phyloP scores from a whole-genome alignment of 2,888 invertebrate genomes.

The Scaptomyza polygonia region DNA sequence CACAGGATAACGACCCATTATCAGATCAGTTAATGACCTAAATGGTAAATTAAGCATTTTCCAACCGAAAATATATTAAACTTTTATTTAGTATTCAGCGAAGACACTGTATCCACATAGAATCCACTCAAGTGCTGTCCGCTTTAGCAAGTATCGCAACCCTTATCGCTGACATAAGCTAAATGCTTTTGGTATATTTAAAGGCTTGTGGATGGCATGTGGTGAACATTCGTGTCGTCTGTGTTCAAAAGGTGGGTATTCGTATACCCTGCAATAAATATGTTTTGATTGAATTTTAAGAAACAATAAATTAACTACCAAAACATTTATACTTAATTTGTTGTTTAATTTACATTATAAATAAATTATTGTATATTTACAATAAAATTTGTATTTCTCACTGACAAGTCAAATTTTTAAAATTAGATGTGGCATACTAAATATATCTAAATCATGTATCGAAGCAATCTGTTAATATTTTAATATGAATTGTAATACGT shows the following conservation, averaged over 20 bases:
- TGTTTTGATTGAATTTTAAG: too few species aligned
- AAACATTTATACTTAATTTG: too few species aligned
- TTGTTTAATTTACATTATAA: too few species aligned
- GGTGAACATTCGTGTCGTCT: neutral
- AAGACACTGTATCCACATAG: slow-evolving; percentile 12
- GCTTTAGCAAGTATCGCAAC: slow-evolving; percentile 28
- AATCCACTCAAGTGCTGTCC: slow-evolving; percentile 16
- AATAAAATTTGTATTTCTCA: too few species aligned
- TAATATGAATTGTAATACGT: neutral
- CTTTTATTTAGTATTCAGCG: slow-evolving; percentile 4
- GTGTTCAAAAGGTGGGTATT: neutral
- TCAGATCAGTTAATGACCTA: slow-evolving; percentile 33
- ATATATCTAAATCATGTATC: too few species aligned
- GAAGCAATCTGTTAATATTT: too few species aligned
- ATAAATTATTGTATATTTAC: too few species aligned
- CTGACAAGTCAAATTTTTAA: too few species aligned
- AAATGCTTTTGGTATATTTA: neutral
- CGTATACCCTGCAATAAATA: slow-evolving; percentile 4
- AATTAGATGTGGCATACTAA: too few species aligned
- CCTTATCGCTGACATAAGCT: slow-evolving; percentile 13
- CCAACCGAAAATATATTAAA: slow-evolving; percentile 10
- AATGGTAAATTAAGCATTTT: slow-evolving; percentile 13
- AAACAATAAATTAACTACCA: too few species aligned
- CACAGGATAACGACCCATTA: slow-evolving; percentile 21
- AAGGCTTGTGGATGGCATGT: neutral